A percentile compares a stretch with the other conserved stretches of the same genome.
phyloP scores from a whole-genome alignment of 1,140 invertebrate genomes.

The Varroa destructor region DNA sequence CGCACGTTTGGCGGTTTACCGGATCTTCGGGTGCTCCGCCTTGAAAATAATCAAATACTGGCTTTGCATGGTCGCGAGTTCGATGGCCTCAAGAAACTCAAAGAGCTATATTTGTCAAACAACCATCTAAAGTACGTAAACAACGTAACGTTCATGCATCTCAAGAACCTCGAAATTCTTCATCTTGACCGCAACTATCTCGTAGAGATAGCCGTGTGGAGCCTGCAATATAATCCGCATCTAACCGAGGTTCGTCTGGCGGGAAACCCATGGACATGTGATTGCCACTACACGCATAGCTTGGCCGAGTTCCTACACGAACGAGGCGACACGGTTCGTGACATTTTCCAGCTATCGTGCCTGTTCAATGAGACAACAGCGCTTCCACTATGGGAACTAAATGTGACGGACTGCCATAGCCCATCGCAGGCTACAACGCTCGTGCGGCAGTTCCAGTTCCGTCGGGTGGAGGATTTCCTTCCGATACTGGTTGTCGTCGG shows the following conservation, averaged over 20 bases:
- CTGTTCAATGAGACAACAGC: constrained; percentile 32
- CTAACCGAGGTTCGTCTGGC: constrained; percentile 39
- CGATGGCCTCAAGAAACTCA: constrained; percentile 53
- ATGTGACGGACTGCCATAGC: constrained; percentile 30
- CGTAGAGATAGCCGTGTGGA: constrained; percentile 51
- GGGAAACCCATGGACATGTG: constrained; percentile 44
- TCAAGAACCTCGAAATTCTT: constrained; percentile 64
- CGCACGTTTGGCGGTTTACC: constrained; percentile 74
- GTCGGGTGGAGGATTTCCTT: constrained; percentile 1
- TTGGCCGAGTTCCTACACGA: constrained; percentile 39
- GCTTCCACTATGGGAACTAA: constrained; percentile 30
- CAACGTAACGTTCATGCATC: constrained; percentile 60
- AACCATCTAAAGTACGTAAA: constrained; percentile 64
- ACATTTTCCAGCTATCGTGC: constrained; percentile 34
- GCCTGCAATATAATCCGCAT: constrained; percentile 39
- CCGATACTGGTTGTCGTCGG: constrained; percentile 33
- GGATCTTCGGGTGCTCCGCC: constrained; percentile 50
- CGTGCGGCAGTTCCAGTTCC: constrained; percentile 17
- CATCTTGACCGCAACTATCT: constrained; percentile 70
- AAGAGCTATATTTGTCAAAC: constrained; percentile 71
- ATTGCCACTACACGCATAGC: constrained; percentile 40
- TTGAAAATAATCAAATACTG: constrained; percentile 68
- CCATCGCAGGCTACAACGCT: constrained; percentile 28
- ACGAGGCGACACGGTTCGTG: constrained; percentile 37
- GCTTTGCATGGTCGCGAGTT: constrained; percentile 68